Evolutionary conservation across 2,888 invertebrate genomes (phyloP), one percentile per base, ranked within the genome.

Genomic region (Notocelia uddmanniana): DNA sequence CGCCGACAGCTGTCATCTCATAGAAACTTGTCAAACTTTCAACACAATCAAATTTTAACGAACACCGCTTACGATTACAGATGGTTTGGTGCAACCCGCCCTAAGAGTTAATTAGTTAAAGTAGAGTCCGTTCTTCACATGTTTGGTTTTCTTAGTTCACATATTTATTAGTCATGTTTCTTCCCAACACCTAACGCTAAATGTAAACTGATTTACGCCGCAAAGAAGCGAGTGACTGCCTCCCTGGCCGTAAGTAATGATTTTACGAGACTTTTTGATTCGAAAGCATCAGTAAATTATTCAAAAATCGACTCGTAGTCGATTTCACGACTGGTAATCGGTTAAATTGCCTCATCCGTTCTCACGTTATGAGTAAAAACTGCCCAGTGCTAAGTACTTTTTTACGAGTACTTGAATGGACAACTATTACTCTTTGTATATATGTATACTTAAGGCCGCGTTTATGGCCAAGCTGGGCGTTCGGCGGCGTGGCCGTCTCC

Each of bases 141-240:
- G 3, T 41, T 45, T 15, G 41, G 15, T 45, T 45, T n/a, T n/a
- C 41, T 45, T n/a, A 45, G 41, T 45, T n/a, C 15, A n/a, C 41
- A 45, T n/a, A 45, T 45, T 45, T 45, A 45, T 45, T 45, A 45
- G 41, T n/a, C 15, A n/a, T 45, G 41, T 45, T n/a, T 45, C 41
- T n/a, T n/a, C 5, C 3, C 15, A n/a, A n/a, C n/a, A 45, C 41
- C 41, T 45, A n/a, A 15, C 41, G 41, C 41, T 45, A 45, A n/a
- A n/a, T n/a, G 41, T 45, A 45, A 45, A 45, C n/a, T 45, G 41
- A 45, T 45, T 45, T 45, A 45, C 41, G 41, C 6, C n/a, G 41
- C 41, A 45, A 45, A 45, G 41, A 45, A 6, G 41, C 15, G n/a
- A 45, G 8, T 45, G n/a, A 13, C 41, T 13, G 41, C 41, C n/a